Evolutionary conservation across 2,113 vertebrate genomes (phyloP).

Genomic region (Bos indicus): DNA sequence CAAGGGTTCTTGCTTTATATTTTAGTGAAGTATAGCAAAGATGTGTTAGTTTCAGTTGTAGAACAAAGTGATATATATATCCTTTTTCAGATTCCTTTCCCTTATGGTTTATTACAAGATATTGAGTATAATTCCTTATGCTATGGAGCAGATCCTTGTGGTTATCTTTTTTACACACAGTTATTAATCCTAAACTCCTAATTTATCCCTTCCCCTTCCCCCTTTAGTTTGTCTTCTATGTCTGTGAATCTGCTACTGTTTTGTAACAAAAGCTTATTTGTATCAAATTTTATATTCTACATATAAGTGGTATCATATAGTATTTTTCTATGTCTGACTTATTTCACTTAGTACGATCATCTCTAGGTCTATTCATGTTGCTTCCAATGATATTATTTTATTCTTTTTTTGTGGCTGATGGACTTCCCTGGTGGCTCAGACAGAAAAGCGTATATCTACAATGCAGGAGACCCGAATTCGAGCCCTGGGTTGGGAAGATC

Average conservation of each 20-base stretch:
- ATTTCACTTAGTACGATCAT: not conserved
- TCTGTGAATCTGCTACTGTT: not conserved
- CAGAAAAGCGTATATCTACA: too few species aligned
- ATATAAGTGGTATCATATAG: not conserved
- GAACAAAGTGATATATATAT: not conserved
- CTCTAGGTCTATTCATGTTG: not conserved
- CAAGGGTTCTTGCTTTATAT: not conserved
- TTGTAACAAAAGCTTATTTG: not conserved
- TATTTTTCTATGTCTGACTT: not conserved
- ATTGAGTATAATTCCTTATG: not conserved
- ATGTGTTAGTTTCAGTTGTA: not conserved
- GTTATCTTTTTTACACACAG: not conserved
- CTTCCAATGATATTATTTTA: not conserved
- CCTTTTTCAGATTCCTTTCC: not conserved
- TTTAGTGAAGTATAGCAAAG: not conserved
- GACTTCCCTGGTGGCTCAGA: too few species aligned
- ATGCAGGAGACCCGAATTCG: too few species aligned
- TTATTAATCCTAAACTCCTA: not conserved
- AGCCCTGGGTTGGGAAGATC: too few species aligned
- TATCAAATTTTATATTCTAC: not conserved
- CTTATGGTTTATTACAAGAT: not conserved
- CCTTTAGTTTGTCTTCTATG: not conserved
- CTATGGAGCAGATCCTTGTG: not conserved
- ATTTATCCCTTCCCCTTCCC: not conserved
- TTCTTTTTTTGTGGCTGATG: too few species aligned